Evolutionary conservation across 2,888 invertebrate genomes (phyloP).

Genomic region (Nomada lathburiana): DNA sequence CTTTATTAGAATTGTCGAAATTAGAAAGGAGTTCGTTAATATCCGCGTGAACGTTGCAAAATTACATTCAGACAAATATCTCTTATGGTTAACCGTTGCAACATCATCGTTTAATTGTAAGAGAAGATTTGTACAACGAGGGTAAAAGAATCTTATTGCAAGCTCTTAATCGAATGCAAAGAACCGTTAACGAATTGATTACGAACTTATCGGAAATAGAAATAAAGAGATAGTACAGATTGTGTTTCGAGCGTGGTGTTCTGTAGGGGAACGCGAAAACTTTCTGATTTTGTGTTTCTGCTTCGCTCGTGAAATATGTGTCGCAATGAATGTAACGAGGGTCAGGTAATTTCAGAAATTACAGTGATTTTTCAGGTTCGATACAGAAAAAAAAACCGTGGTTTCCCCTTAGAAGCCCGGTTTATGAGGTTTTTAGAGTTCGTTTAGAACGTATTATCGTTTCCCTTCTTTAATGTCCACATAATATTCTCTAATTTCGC

Average conservation of each 20-base stretch:
- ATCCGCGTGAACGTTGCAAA: neutral
- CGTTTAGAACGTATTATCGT: constrained; percentile 32
- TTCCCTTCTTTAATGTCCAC: constrained; percentile 3
- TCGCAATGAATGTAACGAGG: constrained; percentile 47
- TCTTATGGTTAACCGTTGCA: neutral
- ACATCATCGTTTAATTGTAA: neutral
- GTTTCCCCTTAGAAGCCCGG: constrained; percentile 1
- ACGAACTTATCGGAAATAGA: neutral
- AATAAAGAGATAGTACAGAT: constrained; percentile 5
- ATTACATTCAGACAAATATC: neutral
- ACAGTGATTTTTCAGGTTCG: constrained; percentile 34
- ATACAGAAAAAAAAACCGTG: neutral
- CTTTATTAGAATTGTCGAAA: neutral
- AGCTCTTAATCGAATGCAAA: neutral
- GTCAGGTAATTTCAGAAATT: constrained; percentile 54
- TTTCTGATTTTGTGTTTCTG: constrained; percentile 37
- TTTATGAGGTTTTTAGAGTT: constrained; percentile 57
- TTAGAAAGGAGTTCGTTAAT: neutral
- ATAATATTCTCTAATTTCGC: constrained; percentile 30
- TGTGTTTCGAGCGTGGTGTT: neutral
- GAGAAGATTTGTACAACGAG: neutral
- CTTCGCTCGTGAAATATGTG: constrained; percentile 21
- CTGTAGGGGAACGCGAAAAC: neutral
- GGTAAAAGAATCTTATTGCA: neutral
- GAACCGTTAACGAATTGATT: constrained; percentile 4